These are phyloP conservation scores for Elaphurus davidianus DNA, from an alignment of 2,113 vertebrate genomes.

Conservation along the genomic window DNA sequence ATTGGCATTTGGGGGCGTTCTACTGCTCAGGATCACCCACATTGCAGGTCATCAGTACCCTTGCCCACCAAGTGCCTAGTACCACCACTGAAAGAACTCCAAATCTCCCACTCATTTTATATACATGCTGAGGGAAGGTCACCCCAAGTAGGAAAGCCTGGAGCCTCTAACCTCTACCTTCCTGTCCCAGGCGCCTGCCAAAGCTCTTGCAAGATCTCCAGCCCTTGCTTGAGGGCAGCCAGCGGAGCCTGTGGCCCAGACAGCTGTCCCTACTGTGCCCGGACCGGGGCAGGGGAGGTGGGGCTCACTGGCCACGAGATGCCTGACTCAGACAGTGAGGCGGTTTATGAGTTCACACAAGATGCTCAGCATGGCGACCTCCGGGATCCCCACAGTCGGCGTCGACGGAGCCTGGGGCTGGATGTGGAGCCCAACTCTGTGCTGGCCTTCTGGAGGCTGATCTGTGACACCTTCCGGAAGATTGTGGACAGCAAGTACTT, in stretches of 20 bases:
- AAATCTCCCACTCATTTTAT: background rate
- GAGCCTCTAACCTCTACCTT: slow-evolving; percentile 26
- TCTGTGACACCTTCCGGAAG: slow-evolving; percentile 95
- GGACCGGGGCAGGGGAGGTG: slow-evolving; percentile 79
- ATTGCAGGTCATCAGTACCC: background rate
- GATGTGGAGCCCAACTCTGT: slow-evolving; percentile 66
- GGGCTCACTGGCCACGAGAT: slow-evolving; percentile 87
- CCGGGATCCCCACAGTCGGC: slow-evolving; percentile 73
- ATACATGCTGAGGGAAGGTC: background rate
- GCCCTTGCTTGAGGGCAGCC: slow-evolving; percentile 89
- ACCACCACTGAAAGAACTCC: background rate
- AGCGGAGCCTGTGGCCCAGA: slow-evolving; percentile 86
- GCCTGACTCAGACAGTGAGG: slow-evolving; percentile 92
- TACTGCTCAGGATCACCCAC: background rate
- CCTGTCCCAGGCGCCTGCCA: slow-evolving; percentile 84
- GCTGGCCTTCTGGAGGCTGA: slow-evolving; percentile 91
- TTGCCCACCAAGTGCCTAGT: background rate
- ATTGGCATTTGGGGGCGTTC: background rate
- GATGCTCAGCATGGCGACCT: slow-evolving; percentile 90
- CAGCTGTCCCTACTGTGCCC: slow-evolving; percentile 92
- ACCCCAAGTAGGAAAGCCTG: background rate
- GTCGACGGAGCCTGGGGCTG: background rate
- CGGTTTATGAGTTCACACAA: slow-evolving; percentile 93
- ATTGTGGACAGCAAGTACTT: slow-evolving; percentile 99
- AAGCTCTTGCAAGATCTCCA: slow-evolving; percentile 84